These are phyloP conservation scores for Deilephila porcellus DNA, from an alignment of 2,888 invertebrate genomes.

Conservation along the genomic window DNA sequence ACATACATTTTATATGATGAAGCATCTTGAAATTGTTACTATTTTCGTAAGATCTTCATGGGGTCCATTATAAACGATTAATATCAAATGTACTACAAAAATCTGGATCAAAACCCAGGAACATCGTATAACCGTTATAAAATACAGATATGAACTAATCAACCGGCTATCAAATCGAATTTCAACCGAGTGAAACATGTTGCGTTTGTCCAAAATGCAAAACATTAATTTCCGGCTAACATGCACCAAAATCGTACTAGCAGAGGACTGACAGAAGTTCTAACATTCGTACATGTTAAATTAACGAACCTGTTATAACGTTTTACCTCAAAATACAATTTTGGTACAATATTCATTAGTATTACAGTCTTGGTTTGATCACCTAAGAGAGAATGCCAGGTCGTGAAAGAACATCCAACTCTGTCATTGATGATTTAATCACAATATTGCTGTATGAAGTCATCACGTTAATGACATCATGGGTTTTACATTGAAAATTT, in stretches of 20 bases:
- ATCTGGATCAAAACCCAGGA: too few species aligned
- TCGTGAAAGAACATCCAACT: neutral
- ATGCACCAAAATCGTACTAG: neutral
- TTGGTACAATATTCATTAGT: neutral
- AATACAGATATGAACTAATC: too few species aligned
- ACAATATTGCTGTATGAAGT: neutral
- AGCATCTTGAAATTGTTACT: too few species aligned
- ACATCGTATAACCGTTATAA: slow-evolving; percentile 5
- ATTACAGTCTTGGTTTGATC: too few species aligned
- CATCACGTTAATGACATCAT: slow-evolving; percentile 1
- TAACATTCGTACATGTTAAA: neutral
- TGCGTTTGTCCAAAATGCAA: slow-evolving; percentile 13
- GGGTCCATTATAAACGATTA: neutral
- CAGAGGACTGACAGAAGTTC: slow-evolving; percentile 2
- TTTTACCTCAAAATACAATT: neutral
- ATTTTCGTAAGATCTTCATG: too few species aligned
- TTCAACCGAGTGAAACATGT: slow-evolving; percentile 5
- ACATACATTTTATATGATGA: too few species aligned
- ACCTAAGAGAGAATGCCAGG: too few species aligned
- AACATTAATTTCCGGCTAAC: slow-evolving; percentile 20
- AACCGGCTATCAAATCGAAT: neutral
- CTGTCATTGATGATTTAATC: neutral
- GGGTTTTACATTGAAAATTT: neutral
- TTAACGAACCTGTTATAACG: neutral
- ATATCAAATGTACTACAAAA: neutral